phyloP scores from a whole-genome alignment of 2,888 invertebrate species.

The Myopa tessellatipennis region DNA sequence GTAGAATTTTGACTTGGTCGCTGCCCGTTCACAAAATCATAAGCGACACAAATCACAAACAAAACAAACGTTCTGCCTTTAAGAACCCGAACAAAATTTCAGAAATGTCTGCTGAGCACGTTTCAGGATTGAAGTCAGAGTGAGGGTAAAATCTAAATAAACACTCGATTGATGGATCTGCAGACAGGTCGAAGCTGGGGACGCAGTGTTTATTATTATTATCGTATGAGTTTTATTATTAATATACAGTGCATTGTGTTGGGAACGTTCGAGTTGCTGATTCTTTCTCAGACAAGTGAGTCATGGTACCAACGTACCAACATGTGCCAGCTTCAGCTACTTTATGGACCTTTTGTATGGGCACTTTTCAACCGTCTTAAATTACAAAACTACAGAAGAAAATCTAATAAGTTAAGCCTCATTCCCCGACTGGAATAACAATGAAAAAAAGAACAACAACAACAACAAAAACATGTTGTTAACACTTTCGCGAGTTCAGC shows the following conservation, averaged over 20 bases:
- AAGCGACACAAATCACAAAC: background rate
- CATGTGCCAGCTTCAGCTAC: background rate
- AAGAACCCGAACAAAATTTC: conserved; percentile 15
- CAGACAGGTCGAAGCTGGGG: background rate
- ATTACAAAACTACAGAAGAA: no score
- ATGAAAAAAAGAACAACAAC: no score
- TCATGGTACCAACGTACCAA: background rate
- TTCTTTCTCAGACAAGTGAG: conserved; percentile 2
- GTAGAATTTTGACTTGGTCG: conserved; percentile 19
- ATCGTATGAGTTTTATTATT: background rate
- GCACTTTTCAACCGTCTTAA: no score
- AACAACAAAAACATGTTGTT: background rate
- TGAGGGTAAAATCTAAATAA: conserved; percentile 2
- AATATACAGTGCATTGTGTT: conserved; percentile 1
- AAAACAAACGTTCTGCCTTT: background rate
- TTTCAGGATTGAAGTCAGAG: conserved; percentile 3
- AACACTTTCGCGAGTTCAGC: background rate
- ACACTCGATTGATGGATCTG: conserved; percentile 13
- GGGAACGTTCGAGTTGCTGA: background rate
- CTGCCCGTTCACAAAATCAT: background rate
- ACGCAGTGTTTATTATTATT: conserved; percentile 15
- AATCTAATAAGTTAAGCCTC: no score
- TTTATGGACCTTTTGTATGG: no score
- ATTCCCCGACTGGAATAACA: no score
- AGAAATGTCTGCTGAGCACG: conserved; percentile 6